Evolutionary conservation across 2,113 vertebrate species (phyloP), one percentile per base, ranked within the genome.

Genomic region (Nothobranchius furzeri): DNA sequence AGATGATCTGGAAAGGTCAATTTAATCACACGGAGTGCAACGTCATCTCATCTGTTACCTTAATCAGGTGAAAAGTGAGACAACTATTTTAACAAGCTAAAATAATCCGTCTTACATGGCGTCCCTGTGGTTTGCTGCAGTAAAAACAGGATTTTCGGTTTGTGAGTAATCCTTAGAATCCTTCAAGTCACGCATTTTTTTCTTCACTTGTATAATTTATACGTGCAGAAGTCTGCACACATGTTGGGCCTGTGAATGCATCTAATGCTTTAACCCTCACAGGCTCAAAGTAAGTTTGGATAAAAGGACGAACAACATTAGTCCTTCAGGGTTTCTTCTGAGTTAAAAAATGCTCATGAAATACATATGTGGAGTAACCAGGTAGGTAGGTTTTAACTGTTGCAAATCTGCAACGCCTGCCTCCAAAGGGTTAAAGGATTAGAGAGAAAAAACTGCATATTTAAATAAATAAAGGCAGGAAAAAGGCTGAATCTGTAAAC

Each of bases 1-100:
- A 64, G 68, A 76, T 68, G 53, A 57, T 47, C 42, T 36, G 40
- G 57, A 55, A 47, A 4, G 17, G 12, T 14, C 45, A 37, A 53
- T 45, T 37, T 50, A 3, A 30, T 20, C 40, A 50, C 52, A 57
- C 13, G 58, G 36, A 43, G n/a, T 46, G 35, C 12, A 15, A 40
- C 55, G 53, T 37, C 11, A 54, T 30, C 30, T 36, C 60, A 7
- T 10, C 24, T 24, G 48, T 8, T 54, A 37, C 55, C 59, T 40
- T 62, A 24, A 68, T 68, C 55, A 20, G 45, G 43, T 9, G 0
- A 42, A 60, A 11, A 17, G 8, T 24, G 25, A 37, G 25, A 62
- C 13, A n/a, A 7, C 17, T 30, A 0, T 37, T 66, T 24, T 56
- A 43, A 24, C 47, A 47, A 69, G 36, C 6, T 24, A 4, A 49